These are phyloP conservation scores for Elgaria multicarinata DNA, from an alignment of 2,113 vertebrate genomes.

Conservation along the genomic window DNA sequence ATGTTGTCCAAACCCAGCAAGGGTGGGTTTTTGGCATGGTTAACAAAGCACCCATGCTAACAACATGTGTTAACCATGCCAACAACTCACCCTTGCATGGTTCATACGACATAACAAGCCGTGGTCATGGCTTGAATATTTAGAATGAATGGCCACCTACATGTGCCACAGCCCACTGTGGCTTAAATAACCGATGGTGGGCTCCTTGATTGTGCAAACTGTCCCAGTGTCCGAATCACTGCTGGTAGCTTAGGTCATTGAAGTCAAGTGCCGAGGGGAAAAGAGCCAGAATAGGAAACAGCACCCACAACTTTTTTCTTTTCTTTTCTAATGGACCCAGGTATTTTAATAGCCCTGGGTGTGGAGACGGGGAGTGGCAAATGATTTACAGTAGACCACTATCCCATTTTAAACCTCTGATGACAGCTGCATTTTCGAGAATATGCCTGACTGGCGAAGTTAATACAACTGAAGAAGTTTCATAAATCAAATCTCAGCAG, in stretches of 20 bases:
- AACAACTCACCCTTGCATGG: no score
- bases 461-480: slow-evolving; percentile 76
- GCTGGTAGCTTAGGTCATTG: neutral
- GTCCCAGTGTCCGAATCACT: neutral
- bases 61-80: no score
- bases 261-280: neutral
- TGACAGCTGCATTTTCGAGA: neutral
- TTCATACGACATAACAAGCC: no score
- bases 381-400: slow-evolving; percentile 38
- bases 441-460: slow-evolving; percentile 51
- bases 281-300: neutral
- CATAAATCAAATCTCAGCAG: slow-evolving; percentile 82
- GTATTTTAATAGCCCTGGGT: slow-evolving; percentile 15
- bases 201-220: no score
- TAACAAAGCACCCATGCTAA: no score
- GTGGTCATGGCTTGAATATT: no score
- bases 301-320: neutral
- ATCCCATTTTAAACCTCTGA: slow-evolving; percentile 33
- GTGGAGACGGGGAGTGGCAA: slow-evolving; percentile 36
- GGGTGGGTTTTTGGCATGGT: no score
- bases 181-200: no score
- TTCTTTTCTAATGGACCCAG: slow-evolving; percentile 36
- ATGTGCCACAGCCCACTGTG: no score
- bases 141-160: no score
- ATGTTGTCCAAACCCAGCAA: no score